These are phyloP conservation scores for Platyura marginata DNA, from an alignment of 1,140 invertebrate genomes.

Conservation along the genomic window DNA sequence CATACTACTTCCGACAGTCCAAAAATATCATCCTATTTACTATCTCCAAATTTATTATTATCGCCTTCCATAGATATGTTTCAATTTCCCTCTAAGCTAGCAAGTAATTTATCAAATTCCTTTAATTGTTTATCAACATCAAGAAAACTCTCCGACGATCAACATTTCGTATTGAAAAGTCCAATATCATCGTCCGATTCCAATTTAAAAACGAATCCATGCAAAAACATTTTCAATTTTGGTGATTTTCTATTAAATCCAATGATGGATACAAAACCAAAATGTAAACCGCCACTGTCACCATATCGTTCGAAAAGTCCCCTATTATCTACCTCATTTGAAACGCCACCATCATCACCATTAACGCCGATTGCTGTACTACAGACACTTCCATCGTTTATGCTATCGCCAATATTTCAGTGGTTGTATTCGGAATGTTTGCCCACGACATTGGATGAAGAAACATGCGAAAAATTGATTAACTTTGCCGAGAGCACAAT, in stretches of 20 bases:
- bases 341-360: slow-evolving; percentile 20
- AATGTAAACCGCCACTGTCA: slow-evolving; percentile 15
- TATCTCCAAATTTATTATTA: slow-evolving; percentile 18
- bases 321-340: slow-evolving; percentile 16
- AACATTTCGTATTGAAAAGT: neutral
- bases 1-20: neutral
- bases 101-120: slow-evolving; percentile 14
- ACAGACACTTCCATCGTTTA: slow-evolving; percentile 30
- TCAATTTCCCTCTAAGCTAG: slow-evolving; percentile 1
- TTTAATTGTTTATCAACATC: slow-evolving; percentile 16
- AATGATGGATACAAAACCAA: slow-evolving; percentile 11
- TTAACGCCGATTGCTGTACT: slow-evolving; percentile 17
- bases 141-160: slow-evolving; percentile 5
- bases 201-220: slow-evolving; percentile 12
- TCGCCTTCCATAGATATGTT: slow-evolving; percentile 7
- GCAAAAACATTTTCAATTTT: slow-evolving; percentile 21
- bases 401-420: slow-evolving; percentile 35
- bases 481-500: slow-evolving; percentile 27
- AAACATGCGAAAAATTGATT: slow-evolving; percentile 33
- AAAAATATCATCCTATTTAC: neutral
- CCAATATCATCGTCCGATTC: slow-evolving; percentile 14
- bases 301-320: slow-evolving; percentile 18
- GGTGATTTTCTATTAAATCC: slow-evolving; percentile 9
- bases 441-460: slow-evolving; percentile 31
- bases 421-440: slow-evolving; percentile 45